Conservation (phyloP, 2,113 vertebrate genomes). For the Colaptes auratus region DNA sequence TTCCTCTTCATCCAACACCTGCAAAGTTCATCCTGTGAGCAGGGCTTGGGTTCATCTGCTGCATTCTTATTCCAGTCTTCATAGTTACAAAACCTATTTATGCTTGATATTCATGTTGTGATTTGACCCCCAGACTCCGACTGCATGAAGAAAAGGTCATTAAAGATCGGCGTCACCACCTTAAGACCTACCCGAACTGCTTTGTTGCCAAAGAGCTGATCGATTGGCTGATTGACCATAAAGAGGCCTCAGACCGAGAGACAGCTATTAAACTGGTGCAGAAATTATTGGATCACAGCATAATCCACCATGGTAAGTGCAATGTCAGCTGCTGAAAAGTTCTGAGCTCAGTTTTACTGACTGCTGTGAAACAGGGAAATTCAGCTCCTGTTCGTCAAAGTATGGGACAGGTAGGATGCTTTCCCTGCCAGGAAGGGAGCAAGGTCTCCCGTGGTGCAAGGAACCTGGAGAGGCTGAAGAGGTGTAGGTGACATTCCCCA, state of each 20-base stretch:
- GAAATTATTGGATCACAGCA: conserved; percentile 91
- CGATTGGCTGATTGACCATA: conserved; percentile 96
- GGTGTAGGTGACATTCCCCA: neutral
- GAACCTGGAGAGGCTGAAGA: neutral
- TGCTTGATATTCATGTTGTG: neutral
- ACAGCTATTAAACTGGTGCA: conserved; percentile 93
- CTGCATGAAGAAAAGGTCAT: conserved; percentile 96
- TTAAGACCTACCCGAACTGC: conserved; percentile 96
- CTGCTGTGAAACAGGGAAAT: neutral
- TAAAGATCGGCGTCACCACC: conserved; percentile 95
- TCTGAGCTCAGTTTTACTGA: neutral
- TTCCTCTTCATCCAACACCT: neutral
- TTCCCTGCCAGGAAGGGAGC: neutral
- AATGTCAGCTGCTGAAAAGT: neutral
- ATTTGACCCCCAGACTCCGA: conserved; percentile 81
- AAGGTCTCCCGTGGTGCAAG: neutral
- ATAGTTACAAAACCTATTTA: neutral
- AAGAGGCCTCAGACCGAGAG: conserved; percentile 91
- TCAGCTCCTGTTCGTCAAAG: neutral
- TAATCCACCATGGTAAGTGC: conserved; percentile 93
- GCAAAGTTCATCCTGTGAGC: neutral
- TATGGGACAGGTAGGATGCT: neutral
- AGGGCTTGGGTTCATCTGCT: neutral
- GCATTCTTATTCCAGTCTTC: accelerated
- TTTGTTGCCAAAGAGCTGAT: conserved; percentile 95